Conservation (phyloP, 2,888 invertebrate species). For the Ormyrus labotus region DNA sequence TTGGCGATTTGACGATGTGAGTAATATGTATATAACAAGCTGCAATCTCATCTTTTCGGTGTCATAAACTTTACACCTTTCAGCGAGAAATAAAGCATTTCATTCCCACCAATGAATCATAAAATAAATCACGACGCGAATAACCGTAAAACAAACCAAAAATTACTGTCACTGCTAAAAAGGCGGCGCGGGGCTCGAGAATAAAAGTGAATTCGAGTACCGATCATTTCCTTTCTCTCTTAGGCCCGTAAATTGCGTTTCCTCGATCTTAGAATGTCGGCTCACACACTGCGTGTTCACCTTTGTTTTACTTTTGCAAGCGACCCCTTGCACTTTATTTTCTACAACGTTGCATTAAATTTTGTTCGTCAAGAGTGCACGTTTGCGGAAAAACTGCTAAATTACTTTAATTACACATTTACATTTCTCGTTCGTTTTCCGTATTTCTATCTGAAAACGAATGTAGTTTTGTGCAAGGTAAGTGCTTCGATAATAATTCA, state of each 20-base stretch:
- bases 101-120: constrained; percentile 28
- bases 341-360: no score
- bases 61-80: constrained; percentile 17
- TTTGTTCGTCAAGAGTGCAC: no score
- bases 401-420: no score
- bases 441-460: no score
- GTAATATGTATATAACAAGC: constrained; percentile 2
- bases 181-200: not conserved
- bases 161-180: constrained; percentile 21
- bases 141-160: constrained; percentile 44
- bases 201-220: constrained; percentile 19
- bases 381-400: no score
- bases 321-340: constrained; percentile 1
- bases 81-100: constrained; percentile 33
- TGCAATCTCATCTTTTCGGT: constrained; percentile 33
- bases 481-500: no score
- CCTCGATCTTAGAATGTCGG: not conserved
- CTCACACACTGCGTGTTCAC: no score
- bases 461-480: no score
- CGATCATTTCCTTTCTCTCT: constrained; percentile 35
- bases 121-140: constrained; percentile 34
- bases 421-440: no score
- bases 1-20: constrained; percentile 5
- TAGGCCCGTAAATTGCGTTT: constrained; percentile 3
- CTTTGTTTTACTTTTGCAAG: constrained; percentile 1